Evolutionary conservation across 2,797 vertebrate genomes (phyloP), one percentile per base, ranked within the genome.

Genomic region (Philypnodon macrostomus): DNA sequence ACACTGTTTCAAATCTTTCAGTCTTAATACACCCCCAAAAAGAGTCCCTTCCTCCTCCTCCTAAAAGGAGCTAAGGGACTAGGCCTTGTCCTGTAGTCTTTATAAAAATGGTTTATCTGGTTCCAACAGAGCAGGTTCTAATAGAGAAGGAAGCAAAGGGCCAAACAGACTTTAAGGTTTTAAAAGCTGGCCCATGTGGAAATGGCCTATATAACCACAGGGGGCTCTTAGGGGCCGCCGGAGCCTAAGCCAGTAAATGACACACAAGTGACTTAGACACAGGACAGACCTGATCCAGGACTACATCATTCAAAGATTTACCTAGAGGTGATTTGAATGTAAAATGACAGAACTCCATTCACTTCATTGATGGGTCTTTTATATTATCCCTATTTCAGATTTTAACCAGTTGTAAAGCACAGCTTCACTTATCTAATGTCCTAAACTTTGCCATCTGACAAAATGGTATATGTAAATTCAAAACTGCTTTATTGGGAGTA

Each of bases 41-140:
- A 79, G 47, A 42, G 12, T 67, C 61, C 57, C 30, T 70, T 71
- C 68, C 47, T 63, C 46, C 52, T 54, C 58, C 36, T 57, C 49
- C 49, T 18, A 30, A 58, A 39, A n/a, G n/a, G 26, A 41, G 54
- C 23, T 36, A 17, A 37, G 60, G 41, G 49, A 67, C 62, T 50
- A 66, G 19, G 14, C 30, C 66, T 67, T 70, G 47, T 75, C 64
- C 58, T 49, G 24, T 46, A 70, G 59, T 61, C 59, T 62, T 67
- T 60, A 51, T 23, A 65, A 58, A 53, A 71, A 77, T 58, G 70
- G 73, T 83, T 79, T 71, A 84, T 83, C 75, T 79, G 61, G 49
- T 80, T 85, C 78, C 73, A 85, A 58, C 75, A 74, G 68, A 64
- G 71, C 71, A 71, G 73, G 63, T 81, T 75, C 74, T 77, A 77